phyloP scores from a whole-genome alignment of 2,113 vertebrate species.

The Otus sunia region DNA sequence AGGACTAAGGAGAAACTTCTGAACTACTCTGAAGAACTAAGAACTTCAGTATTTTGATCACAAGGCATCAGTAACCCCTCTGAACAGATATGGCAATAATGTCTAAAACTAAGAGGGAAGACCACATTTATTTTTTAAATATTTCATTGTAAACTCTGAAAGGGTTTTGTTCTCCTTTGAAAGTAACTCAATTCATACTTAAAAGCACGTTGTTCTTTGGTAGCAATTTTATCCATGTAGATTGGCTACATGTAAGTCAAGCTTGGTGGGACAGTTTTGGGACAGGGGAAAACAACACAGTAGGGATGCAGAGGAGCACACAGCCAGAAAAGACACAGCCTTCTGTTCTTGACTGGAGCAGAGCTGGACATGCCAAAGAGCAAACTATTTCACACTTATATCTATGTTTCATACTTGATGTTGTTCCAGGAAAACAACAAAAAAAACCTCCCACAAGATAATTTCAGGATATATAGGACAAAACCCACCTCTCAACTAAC shows the following conservation, averaged over 20 bases:
- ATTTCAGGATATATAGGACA: background rate
- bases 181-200: background rate
- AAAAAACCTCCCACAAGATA: background rate
- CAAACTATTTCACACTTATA: background rate
- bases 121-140: background rate
- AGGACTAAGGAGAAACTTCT: background rate
- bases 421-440: background rate
- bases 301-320: background rate
- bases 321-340: background rate
- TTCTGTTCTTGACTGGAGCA: background rate
- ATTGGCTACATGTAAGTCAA: background rate
- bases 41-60: conserved; percentile 55
- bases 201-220: background rate
- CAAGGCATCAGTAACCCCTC: background rate
- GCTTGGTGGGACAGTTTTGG: background rate
- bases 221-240: background rate
- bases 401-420: background rate
- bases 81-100: background rate
- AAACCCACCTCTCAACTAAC: background rate
- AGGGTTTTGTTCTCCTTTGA: background rate
- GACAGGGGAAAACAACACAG: background rate
- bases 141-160: background rate
- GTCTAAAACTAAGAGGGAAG: background rate
- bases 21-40: conserved; percentile 37
- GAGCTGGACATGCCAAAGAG: background rate